These are phyloP conservation scores for Nestor notabilis DNA, from an alignment of 2,113 vertebrate species.

Conservation along the genomic window DNA sequence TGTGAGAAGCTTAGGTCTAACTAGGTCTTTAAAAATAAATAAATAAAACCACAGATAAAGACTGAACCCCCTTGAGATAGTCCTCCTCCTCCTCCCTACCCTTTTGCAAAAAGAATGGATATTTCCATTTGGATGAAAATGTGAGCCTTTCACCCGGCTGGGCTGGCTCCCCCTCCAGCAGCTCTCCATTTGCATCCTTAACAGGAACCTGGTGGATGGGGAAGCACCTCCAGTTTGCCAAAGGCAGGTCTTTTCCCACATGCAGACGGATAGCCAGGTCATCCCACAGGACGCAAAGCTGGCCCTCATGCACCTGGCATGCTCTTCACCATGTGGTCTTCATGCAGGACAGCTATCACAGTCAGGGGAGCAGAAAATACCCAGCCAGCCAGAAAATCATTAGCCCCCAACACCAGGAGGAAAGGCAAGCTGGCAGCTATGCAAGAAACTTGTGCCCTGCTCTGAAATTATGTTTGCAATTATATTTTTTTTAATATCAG, in stretches of 20 bases:
- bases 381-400: not conserved
- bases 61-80: not conserved
- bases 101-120: not conserved
- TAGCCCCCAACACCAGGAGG: not conserved
- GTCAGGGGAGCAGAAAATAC: not conserved
- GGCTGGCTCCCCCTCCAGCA: not conserved
- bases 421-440: not conserved
- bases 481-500: not conserved
- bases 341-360: not conserved
- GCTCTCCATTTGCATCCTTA: constrained; percentile 29
- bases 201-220: not conserved
- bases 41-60: constrained; percentile 22
- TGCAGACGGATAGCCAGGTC: accelerated
- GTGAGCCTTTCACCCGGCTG: not conserved
- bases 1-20: not conserved
- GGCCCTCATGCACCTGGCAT: accelerated
- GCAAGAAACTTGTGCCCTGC: not conserved
- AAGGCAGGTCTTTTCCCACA: not conserved
- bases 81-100: not conserved
- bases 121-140: constrained; percentile 43
- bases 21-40: constrained; percentile 21
- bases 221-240: constrained; percentile 32
- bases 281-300: not conserved
- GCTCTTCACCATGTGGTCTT: not conserved
- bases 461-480: not conserved